phyloP scores from a whole-genome alignment of 2,888 invertebrate genomes.

The Piscicola geometra region DNA sequence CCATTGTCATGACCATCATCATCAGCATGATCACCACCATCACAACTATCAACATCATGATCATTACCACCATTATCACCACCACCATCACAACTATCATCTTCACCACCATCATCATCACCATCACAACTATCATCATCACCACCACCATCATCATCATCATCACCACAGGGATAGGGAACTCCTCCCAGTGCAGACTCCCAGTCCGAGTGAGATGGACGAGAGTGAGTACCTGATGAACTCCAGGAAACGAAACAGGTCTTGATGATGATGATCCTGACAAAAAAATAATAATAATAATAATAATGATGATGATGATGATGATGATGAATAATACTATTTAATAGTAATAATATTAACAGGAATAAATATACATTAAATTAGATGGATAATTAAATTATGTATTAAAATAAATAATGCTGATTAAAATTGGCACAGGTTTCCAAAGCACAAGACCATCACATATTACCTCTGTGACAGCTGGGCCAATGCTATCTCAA shows the following conservation, averaged over 20 bases:
- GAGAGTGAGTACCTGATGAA: conserved; percentile 57
- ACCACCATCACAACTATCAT: background rate
- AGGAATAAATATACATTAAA: too few species aligned
- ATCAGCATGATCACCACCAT: background rate
- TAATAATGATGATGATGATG: too few species aligned
- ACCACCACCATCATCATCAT: too few species aligned
- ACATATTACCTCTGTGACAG: conserved; percentile 48
- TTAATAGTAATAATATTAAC: background rate
- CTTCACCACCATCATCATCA: too few species aligned
- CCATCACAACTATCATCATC: too few species aligned
- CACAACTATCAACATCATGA: background rate
- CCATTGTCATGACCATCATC: background rate
- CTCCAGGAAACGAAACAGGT: conserved; percentile 48
- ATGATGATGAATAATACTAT: too few species aligned
- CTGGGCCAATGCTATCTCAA: conserved; percentile 48
- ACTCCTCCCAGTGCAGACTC: conserved; percentile 45
- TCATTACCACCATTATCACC: background rate
- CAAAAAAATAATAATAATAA: too few species aligned
- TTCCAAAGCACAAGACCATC: conserved; percentile 44
- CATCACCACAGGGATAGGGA: conserved; percentile 45
- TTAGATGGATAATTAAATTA: too few species aligned
- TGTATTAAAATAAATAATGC: background rate
- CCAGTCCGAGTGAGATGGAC: conserved; percentile 51
- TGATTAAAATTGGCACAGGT: background rate
- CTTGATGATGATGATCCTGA: conserved; percentile 39